Percentiles rank a stretch among this genome's conserved stretches.
Evolutionary conservation across 2,113 vertebrate species (phyloP).

Genomic region (Carollia perspicillata): DNA sequence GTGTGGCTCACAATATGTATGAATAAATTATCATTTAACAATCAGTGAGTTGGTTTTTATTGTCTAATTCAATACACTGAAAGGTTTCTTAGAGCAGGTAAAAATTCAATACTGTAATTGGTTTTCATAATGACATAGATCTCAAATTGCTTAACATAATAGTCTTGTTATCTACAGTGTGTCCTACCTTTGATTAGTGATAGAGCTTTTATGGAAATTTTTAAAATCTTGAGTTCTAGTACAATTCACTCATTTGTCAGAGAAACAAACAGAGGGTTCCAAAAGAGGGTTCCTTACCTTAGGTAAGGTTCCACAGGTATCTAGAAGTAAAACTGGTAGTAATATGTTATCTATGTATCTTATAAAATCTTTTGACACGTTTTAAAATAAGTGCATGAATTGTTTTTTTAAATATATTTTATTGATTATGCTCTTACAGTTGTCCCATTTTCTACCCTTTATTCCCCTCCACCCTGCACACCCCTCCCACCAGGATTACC

Average conservation of each 20-base stretch:
- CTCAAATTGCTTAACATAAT: constrained; percentile 21
- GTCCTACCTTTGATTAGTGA: constrained; percentile 31
- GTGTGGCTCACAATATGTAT: constrained; percentile 6
- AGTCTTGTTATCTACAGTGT: neutral
- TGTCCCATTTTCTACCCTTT: too few species aligned
- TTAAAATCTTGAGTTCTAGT: neutral
- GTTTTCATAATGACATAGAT: constrained; percentile 26
- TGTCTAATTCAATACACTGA: neutral
- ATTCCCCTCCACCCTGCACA: too few species aligned
- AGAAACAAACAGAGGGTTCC: constrained; percentile 5
- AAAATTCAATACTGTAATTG: constrained; percentile 4
- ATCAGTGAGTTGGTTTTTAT: constrained; percentile 20
- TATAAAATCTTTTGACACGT: neutral
- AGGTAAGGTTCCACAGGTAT: neutral
- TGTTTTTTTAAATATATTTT: neutral
- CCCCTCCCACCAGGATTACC: too few species aligned
- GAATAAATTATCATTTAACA: neutral
- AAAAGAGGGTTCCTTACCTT: too few species aligned
- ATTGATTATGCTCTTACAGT: too few species aligned
- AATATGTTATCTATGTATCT: constrained; percentile 7
- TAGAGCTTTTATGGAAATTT: constrained; percentile 8
- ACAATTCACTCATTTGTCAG: constrained; percentile 13
- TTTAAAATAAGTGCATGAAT: constrained; percentile 20
- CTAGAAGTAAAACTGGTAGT: constrained; percentile 16
- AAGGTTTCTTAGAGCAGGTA: constrained; percentile 29